Evolutionary conservation across 2,113 vertebrate genomes (phyloP).

Genomic region (Rhinolophus ferrumequinum): DNA sequence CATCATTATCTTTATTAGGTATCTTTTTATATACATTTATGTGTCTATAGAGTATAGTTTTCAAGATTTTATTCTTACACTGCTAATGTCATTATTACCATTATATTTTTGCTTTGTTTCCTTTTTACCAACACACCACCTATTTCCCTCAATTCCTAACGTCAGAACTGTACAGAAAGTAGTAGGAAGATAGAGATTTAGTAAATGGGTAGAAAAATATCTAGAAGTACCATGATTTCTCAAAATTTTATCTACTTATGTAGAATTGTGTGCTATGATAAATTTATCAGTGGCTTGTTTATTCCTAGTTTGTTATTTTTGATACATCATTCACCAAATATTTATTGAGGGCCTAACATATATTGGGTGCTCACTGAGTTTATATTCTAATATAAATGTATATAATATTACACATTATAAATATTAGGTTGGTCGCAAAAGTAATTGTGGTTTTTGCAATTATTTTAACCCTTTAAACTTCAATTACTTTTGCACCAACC

Average conservation of each 20-base stretch:
- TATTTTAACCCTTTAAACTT: no score
- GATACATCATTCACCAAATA: neutral
- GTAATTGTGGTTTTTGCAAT: no score
- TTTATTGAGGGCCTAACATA: neutral
- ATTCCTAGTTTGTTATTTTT: conserved; percentile 38
- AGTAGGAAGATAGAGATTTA: neutral
- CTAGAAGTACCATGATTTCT: neutral
- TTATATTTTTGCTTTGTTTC: conserved; percentile 26
- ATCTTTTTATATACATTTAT: neutral
- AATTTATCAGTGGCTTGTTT: conserved; percentile 23
- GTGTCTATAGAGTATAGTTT: neutral
- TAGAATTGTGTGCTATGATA: conserved; percentile 8
- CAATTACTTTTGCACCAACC: no score
- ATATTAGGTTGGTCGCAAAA: no score
- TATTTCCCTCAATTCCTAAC: neutral
- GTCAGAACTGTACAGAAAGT: neutral
- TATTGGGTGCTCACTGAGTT: neutral
- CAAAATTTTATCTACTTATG: neutral
- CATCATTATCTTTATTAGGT: neutral
- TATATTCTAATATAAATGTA: neutral
- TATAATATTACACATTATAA: neutral
- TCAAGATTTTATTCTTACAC: conserved; percentile 32
- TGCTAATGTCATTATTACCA: neutral
- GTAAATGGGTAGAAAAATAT: conserved; percentile 25
- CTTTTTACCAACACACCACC: neutral